Evolutionary conservation across 1,140 invertebrate genomes (phyloP).

Genomic region (Gonatopus flavifemur): DNA sequence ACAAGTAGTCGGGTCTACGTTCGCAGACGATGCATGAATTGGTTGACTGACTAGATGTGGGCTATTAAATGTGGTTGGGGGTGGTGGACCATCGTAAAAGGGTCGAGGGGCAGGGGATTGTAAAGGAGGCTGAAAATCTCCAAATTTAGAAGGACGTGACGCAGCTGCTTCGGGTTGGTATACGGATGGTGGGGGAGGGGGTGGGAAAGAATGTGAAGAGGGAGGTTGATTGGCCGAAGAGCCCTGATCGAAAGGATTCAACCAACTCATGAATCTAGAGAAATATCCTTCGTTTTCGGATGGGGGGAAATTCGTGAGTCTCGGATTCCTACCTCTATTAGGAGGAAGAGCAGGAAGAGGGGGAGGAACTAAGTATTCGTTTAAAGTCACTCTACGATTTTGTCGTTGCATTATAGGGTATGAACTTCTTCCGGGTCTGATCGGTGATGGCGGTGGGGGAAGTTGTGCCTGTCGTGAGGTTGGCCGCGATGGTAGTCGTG

Average conservation of each 20-base stretch:
- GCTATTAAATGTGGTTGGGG: too few relatives aligned
- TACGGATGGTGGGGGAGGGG: conserved; percentile 2
- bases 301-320: conserved; percentile 9
- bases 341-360: conserved; percentile 18
- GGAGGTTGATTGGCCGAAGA: too few relatives aligned
- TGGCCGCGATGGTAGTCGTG: conserved; percentile 25
- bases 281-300: conserved; percentile 39
- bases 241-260: conserved; percentile 41
- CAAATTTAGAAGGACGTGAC: background rate
- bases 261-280: conserved; percentile 41
- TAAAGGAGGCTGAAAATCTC: conserved; percentile 1
- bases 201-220: too few relatives aligned
- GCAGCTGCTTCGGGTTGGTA: conserved; percentile 4
- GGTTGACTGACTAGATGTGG: too few relatives aligned
- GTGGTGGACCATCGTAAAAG: conserved; percentile 11
- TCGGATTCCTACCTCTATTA: conserved; percentile 18
- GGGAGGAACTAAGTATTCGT: conserved; percentile 49
- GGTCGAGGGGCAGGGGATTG: background rate
- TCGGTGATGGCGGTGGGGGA: conserved; percentile 28
- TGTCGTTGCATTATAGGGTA: too few relatives aligned
- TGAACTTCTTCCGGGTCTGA: conserved; percentile 16
- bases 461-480: conserved; percentile 23
- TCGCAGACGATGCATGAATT: too few relatives aligned
- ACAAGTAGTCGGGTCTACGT: conserved; percentile 51
- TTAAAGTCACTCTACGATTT: conserved; percentile 33